Percentiles rank a stretch among this genome's conserved stretches.
phyloP scores from a whole-genome alignment of 2,113 vertebrate species.

The Stomatorhinus ivindoensis region DNA sequence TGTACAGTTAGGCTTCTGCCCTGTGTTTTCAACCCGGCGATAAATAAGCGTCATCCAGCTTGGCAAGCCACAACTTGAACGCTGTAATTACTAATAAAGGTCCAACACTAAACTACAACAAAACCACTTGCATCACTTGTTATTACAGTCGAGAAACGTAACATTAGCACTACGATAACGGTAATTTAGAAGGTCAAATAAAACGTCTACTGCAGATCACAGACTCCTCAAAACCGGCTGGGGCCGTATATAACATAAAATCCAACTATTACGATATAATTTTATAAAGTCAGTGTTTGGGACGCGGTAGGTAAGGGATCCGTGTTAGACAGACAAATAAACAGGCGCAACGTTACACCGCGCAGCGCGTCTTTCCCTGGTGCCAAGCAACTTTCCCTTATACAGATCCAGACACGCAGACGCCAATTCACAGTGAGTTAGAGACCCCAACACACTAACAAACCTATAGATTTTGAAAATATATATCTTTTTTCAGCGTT shows the following conservation, averaged over 20 bases:
- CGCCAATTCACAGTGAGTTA: constrained; percentile 43
- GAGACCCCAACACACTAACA: constrained; percentile 14
- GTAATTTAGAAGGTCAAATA: neutral
- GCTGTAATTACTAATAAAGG: neutral
- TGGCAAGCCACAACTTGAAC: neutral
- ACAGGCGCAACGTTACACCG: constrained; percentile 39
- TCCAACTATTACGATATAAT: neutral
- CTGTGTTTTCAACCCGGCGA: neutral
- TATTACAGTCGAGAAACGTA: neutral
- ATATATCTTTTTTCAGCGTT: neutral
- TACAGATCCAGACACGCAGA: constrained; percentile 50
- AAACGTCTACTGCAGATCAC: neutral
- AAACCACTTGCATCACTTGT: neutral
- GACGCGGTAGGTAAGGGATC: neutral
- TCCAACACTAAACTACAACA: neutral
- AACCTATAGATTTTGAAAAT: neutral
- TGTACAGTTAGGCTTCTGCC: neutral
- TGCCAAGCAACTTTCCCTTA: constrained; percentile 40
- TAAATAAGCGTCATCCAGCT: neutral
- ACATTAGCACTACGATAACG: neutral
- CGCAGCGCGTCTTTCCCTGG: constrained; percentile 29
- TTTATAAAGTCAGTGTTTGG: neutral
- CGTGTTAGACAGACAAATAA: neutral
- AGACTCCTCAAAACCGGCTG: neutral
- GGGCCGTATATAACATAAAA: neutral